Evolutionary conservation across 2,113 vertebrate genomes (phyloP), one percentile per base, ranked within the genome.

Genomic region (Lycaon pictus): DNA sequence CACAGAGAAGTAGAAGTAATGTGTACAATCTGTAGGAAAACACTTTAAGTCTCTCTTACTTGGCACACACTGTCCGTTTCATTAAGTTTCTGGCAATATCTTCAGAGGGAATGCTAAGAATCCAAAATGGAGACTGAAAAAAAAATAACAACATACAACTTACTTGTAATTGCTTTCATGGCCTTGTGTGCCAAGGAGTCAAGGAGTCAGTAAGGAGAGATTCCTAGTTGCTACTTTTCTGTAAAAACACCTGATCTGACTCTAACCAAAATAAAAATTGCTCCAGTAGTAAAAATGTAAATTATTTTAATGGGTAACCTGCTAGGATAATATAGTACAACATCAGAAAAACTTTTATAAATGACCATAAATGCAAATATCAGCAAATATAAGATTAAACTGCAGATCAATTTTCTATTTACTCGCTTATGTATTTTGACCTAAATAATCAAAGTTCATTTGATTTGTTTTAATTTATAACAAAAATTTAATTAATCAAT

Each of bases 21-120:
- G 9, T 17, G 2, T 4, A 55, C 17, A 35, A 5, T 85, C 53
- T 9, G 19, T 53, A 79, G 74, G 17, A 93, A 48, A 94, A 86
- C 48, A 82, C 0, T 5, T 0, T 43, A 86, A 88, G 80, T 58
- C 88, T 95, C 71, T 93, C 99, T 99, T 99, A 99, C 99, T 99
- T 99, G 98, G 99, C 99, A 99, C 99, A 99, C 35, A 99, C 99
- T 88, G 99, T 99, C 98, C 99, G 98, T 83, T 99, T 99, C 99
- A 99, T 99, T 79, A 99, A 97, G 65, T 98, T 98, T 71, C 98
- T 98, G 92, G 99, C 99, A 98, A 99, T 99, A 13, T 99, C 99
- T 98, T 99, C 99, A 22, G 99, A 99, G 90, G 99, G 99, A 97
- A 99, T 99, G 90, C 71, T 98, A 87, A 99, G 99, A 97, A 99